Percentiles rank a stretch among this genome's conserved stretches.
Conservation (phyloP, 2,113 vertebrate genomes). For the Hystrix cristata region DNA sequence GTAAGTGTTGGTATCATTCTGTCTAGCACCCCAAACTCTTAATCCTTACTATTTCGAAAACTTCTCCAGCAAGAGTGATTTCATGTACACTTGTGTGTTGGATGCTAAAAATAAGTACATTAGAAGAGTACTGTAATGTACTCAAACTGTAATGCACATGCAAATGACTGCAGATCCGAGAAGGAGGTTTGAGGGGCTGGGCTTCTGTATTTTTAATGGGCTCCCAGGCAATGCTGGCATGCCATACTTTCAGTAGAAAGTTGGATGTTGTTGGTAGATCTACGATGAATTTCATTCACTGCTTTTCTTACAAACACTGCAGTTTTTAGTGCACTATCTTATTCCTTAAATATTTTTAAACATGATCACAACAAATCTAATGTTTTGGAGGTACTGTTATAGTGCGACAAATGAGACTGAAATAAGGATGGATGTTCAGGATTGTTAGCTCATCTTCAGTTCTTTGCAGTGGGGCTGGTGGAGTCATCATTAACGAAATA, state of each 20-base stretch:
- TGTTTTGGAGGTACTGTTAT: not conserved
- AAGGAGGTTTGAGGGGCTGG: not conserved
- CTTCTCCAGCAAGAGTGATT: not conserved
- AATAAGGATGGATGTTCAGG: constrained; percentile 23
- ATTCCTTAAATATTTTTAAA: not conserved
- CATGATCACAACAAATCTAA: not conserved
- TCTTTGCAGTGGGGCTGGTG: not conserved
- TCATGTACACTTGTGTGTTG: not conserved
- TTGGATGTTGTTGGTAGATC: not conserved
- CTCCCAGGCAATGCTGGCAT: not conserved
- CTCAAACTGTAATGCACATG: not conserved
- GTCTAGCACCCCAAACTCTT: no score
- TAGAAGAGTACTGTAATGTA: not conserved
- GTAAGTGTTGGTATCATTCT: no score
- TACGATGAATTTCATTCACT: not conserved
- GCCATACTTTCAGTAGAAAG: not conserved
- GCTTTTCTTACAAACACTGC: not conserved
- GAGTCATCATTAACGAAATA: constrained; percentile 5
- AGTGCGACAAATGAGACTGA: constrained; percentile 34
- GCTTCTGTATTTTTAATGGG: not conserved
- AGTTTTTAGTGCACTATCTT: not conserved
- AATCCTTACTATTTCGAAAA: constrained; percentile 1
- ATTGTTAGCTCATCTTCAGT: not conserved
- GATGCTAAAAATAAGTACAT: not conserved
- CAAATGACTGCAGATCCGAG: not conserved